Percentiles rank a stretch among this genome's conserved stretches.
These are phyloP conservation scores for Peromyscus aztecus DNA, from an alignment of 2,797 vertebrate species.

Conservation along the genomic window DNA sequence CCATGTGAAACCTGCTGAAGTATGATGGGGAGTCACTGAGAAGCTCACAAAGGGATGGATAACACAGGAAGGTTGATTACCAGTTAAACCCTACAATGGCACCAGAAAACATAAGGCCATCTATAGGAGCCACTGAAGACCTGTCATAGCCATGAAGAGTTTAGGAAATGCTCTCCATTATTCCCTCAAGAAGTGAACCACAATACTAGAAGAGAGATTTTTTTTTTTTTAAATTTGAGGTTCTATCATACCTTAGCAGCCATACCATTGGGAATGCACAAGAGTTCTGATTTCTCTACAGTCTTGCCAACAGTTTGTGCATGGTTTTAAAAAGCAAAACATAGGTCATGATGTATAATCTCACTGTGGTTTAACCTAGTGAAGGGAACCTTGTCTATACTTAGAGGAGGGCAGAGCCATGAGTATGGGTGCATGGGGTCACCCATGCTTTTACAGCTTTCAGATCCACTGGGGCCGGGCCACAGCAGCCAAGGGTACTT, in stretches of 20 bases:
- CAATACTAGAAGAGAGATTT: background rate
- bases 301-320: background rate
- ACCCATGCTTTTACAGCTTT: background rate
- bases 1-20: background rate
- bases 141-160: background rate
- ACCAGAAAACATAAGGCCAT: background rate
- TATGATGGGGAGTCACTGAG: accelerated
- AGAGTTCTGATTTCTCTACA: background rate
- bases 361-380: background rate
- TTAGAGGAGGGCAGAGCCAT: background rate
- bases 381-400: background rate
- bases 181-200: background rate
- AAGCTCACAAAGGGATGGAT: background rate
- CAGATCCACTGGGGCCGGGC: too few relatives aligned
- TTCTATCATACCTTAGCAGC: background rate
- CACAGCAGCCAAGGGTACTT: background rate
- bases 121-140: background rate
- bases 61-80: background rate
- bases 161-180: background rate
- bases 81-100: background rate
- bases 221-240: background rate
- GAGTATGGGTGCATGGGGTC: background rate
- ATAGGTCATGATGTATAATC: background rate
- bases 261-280: background rate
- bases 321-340: background rate